A percentile compares a stretch with the other conserved stretches of the same genome.
Evolutionary conservation across 37 sponge, comb jelly and placozoan genomes (phyloP).

Genomic region (Oscarella lobularis): DNA sequence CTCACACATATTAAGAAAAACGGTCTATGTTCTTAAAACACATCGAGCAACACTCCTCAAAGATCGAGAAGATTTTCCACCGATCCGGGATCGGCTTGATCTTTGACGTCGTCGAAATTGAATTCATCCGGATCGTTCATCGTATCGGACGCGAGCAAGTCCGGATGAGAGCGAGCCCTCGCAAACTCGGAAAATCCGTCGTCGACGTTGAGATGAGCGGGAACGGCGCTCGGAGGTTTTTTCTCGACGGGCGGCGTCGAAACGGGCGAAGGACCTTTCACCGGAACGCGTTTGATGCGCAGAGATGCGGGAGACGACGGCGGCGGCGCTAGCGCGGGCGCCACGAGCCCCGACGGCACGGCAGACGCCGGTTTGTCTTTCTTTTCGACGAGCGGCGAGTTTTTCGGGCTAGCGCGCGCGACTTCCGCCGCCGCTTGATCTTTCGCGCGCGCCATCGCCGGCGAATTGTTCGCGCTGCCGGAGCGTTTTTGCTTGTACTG

Average conservation of each 20-base stretch:
- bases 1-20: too few relatives aligned
- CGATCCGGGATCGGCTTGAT: background rate
- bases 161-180: constrained; percentile 68
- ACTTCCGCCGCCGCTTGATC: background rate
- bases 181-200: constrained; percentile 62
- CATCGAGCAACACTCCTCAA: too few relatives aligned
- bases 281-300: background rate
- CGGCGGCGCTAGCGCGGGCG: background rate
- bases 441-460: background rate
- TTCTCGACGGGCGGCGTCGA: background rate
- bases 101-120: background rate
- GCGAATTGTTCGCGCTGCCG: constrained; percentile 8
- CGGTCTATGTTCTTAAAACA: too few relatives aligned
- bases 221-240: background rate
- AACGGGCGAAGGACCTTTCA: background rate
- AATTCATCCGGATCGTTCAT: background rate
- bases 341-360: background rate
- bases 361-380: background rate
- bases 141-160: constrained; percentile 23
- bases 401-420: background rate
- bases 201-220: constrained; percentile 7
- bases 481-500: constrained; percentile 20
- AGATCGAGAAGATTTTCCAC: background rate
- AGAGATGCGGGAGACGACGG: background rate
- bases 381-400: background rate